Evolutionary conservation across 2,113 vertebrate species (phyloP).

Genomic region (Macrotis lagotis): DNA sequence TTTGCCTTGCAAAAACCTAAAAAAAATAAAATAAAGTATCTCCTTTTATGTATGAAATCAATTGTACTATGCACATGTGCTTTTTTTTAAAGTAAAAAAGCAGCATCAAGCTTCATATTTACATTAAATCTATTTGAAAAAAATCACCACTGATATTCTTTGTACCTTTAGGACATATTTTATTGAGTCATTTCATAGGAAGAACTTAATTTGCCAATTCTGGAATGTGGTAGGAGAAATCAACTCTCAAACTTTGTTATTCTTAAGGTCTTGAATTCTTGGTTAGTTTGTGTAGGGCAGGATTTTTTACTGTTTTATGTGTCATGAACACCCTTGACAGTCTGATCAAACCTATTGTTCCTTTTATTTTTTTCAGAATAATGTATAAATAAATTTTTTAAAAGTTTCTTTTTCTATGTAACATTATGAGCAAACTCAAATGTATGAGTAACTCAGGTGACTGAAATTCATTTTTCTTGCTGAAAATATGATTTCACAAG

Average conservation of each 20-base stretch:
- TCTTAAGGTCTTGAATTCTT: neutral
- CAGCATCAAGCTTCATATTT: slow-evolving; percentile 32
- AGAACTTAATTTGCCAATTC: neutral
- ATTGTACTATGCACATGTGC: slow-evolving; percentile 55
- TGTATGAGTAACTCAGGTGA: neutral
- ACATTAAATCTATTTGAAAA: neutral
- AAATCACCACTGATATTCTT: neutral
- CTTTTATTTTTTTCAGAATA: neutral
- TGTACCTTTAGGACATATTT: neutral
- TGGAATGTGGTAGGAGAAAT: neutral
- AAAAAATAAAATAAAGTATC: no score
- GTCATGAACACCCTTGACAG: neutral
- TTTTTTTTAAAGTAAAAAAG: slow-evolving; percentile 62
- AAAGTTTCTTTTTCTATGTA: neutral
- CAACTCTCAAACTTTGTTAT: neutral
- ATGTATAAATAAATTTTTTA: neutral
- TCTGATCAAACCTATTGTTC: neutral
- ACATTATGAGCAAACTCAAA: neutral
- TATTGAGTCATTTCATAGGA: neutral
- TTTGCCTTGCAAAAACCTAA: no score
- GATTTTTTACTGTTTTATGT: neutral
- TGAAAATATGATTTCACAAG: neutral
- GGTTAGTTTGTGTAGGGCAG: neutral
- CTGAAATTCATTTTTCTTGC: neutral
- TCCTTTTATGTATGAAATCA: slow-evolving; percentile 75